phyloP scores from a whole-genome alignment of 2,113 vertebrate species.

The Epinephelus cyanopodus region DNA sequence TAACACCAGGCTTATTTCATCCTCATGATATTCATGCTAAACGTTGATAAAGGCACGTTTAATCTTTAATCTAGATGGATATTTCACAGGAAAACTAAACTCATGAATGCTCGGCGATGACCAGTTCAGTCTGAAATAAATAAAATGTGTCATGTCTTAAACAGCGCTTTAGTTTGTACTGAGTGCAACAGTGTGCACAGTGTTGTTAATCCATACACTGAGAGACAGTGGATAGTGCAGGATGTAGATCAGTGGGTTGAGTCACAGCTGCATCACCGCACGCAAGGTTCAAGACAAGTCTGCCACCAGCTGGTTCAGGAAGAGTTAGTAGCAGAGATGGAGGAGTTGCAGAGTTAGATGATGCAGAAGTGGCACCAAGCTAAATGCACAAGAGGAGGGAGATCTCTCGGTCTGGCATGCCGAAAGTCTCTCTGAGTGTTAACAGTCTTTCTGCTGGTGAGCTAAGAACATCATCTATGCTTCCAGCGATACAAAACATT shows the following conservation, averaged over 20 bases:
- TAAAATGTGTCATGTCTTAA: not conserved
- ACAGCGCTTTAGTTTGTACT: not conserved
- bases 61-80: too few species aligned
- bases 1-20: not conserved
- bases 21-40: not conserved
- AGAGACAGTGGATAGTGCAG: conserved; percentile 1
- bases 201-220: not conserved
- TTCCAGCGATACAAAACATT: not conserved
- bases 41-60: too few species aligned
- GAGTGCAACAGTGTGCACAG: not conserved
- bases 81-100: too few species aligned
- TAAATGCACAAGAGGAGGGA: not conserved
- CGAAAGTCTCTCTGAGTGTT: too few species aligned
- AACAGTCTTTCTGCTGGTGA: not conserved
- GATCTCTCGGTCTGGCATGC: not conserved
- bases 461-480: not conserved
- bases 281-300: conserved; percentile 64
- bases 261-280: conserved; percentile 36
- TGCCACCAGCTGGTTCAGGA: conserved; percentile 68
- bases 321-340: conserved; percentile 19
- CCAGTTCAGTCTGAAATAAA: not conserved
- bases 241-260: conserved; percentile 41
- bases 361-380: conserved; percentile 25
- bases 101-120: not conserved
- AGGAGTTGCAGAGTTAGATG: conserved; percentile 7